Conservation (phyloP, 1,140 invertebrate species). For the Spodoptera frugiperda region DNA sequence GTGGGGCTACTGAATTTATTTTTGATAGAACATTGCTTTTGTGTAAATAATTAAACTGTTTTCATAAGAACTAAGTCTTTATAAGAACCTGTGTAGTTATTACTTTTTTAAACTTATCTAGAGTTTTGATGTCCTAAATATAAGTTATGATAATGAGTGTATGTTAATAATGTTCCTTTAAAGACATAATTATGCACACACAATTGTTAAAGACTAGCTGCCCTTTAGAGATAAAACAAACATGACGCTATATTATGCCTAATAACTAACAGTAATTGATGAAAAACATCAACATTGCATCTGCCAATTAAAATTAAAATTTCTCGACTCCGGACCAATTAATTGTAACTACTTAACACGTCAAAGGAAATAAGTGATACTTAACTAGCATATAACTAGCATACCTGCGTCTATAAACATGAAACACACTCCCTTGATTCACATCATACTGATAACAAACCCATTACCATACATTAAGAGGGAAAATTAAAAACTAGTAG, state of each 20-base stretch:
- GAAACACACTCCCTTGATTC: constrained; percentile 19
- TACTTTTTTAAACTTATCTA: too few relatives aligned
- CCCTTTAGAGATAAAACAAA: too few relatives aligned
- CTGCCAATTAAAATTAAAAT: constrained; percentile 29
- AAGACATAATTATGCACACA: too few relatives aligned
- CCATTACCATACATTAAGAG: constrained; percentile 27
- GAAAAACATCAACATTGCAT: neutral
- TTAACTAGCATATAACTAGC: neutral
- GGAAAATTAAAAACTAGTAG: constrained; percentile 46
- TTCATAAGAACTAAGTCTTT: too few relatives aligned
- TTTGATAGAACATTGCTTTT: too few relatives aligned
- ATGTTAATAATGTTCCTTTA: too few relatives aligned
- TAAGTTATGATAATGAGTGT: too few relatives aligned
- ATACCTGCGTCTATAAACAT: neutral
- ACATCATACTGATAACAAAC: constrained; percentile 6
- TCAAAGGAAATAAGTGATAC: constrained; percentile 22
- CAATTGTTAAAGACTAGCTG: too few relatives aligned
- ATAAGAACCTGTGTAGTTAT: too few relatives aligned
- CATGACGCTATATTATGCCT: neutral
- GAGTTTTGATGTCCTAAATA: too few relatives aligned
- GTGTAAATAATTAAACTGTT: too few relatives aligned
- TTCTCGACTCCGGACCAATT: neutral
- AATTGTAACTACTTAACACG: constrained; percentile 21
- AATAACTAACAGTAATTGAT: neutral
- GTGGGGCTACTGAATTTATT: too few relatives aligned